A percentile compares a stretch with the other conserved stretches of the same genome.
phyloP scores from a whole-genome alignment of 1,140 invertebrate species.

The Pinna nobilis region DNA sequence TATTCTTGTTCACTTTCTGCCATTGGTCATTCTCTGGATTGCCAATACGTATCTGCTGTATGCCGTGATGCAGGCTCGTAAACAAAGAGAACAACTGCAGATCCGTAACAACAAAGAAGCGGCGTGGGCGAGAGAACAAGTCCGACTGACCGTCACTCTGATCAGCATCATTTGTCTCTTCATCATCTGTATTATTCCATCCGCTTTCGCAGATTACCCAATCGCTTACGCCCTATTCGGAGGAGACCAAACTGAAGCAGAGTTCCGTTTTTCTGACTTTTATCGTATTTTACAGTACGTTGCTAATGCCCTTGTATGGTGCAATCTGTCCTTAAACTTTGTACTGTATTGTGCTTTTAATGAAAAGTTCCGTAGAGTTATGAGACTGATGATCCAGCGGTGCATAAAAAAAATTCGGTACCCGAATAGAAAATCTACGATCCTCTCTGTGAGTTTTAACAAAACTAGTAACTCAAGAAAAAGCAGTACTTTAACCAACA shows the following conservation, averaged over 20 bases:
- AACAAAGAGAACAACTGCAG: conserved; percentile 51
- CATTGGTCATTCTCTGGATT: conserved; percentile 53
- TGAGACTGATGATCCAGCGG: conserved; percentile 39
- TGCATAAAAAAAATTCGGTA: conserved; percentile 25
- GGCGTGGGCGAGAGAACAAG: conserved; percentile 61
- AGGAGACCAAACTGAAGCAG: conserved; percentile 25
- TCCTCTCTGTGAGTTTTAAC: conserved; percentile 47
- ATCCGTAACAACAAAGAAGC: conserved; percentile 61
- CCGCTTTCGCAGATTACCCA: conserved; percentile 61
- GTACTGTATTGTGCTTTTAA: conserved; percentile 68
- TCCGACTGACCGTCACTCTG: conserved; percentile 63
- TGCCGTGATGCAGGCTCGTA: conserved; percentile 56
- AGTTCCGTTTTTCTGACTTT: conserved; percentile 44
- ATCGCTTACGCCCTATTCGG: conserved; percentile 62
- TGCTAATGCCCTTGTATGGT: conserved; percentile 61
- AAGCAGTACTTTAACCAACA: conserved; percentile 50
- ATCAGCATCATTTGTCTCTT: conserved; percentile 68
- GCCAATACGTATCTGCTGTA: conserved; percentile 63
- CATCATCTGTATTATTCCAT: conserved; percentile 67
- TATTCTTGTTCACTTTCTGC: conserved; percentile 58
- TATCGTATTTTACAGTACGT: conserved; percentile 52
- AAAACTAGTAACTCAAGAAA: conserved; percentile 47
- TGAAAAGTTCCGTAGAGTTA: conserved; percentile 61
- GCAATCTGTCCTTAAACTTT: conserved; percentile 68
- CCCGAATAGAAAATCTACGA: conserved; percentile 31